A percentile compares a stretch with the other conserved stretches of the same genome.
Conservation (phyloP, 2,113 vertebrate species). For the Stigmatopora nigra region DNA sequence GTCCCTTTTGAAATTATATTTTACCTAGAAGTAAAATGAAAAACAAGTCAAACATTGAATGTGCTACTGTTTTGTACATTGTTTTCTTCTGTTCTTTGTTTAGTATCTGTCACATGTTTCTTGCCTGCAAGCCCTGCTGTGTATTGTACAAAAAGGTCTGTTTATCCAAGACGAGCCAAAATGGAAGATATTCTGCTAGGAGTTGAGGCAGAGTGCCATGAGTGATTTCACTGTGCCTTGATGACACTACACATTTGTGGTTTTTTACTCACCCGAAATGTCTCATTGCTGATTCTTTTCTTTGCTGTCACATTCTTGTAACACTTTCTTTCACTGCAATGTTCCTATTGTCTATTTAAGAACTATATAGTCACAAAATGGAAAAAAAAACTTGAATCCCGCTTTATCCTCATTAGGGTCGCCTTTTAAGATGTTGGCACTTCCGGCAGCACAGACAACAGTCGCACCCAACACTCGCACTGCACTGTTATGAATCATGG, state of each 20-base stretch:
- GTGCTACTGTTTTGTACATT: slow-evolving; percentile 33
- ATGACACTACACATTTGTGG: slow-evolving; percentile 3
- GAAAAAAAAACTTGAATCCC: too few species aligned
- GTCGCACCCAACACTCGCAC: too few species aligned
- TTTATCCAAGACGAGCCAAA: slow-evolving; percentile 26
- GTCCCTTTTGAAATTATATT: not conserved
- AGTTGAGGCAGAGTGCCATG: slow-evolving; percentile 12
- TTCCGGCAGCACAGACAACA: too few species aligned
- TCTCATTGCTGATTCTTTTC: not conserved
- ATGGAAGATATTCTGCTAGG: slow-evolving; percentile 33
- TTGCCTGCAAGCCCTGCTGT: slow-evolving; percentile 27
- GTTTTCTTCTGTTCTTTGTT: slow-evolving; percentile 22
- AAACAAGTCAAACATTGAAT: slow-evolving; percentile 26
- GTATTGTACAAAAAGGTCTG: slow-evolving; percentile 35
- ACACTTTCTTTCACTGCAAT: not conserved
- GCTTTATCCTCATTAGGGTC: too few species aligned
- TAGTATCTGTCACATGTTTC: slow-evolving; percentile 35
- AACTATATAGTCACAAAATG: too few species aligned
- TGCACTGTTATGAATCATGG: too few species aligned
- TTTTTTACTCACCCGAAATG: not conserved
- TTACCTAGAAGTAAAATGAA: not conserved
- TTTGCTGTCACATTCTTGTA: not conserved
- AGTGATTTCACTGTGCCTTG: slow-evolving; percentile 14
- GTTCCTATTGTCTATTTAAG: not conserved
- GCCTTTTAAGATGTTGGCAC: too few species aligned